These are phyloP conservation scores for Geopemphigus sp. DNA, from an alignment of 1,140 invertebrate genomes.

Conservation along the genomic window DNA sequence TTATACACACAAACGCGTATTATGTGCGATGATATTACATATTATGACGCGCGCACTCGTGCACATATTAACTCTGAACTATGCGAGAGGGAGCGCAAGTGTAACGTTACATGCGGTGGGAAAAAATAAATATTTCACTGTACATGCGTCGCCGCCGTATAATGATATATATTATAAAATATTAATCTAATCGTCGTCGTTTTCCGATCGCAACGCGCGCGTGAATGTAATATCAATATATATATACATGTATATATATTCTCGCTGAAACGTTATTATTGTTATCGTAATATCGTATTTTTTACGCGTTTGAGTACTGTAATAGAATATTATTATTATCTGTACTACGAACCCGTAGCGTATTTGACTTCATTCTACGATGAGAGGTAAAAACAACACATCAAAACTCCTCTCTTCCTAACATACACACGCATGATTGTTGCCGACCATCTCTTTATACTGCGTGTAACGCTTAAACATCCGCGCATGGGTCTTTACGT, in stretches of 20 bases:
- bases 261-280: not conserved
- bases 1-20: not conserved
- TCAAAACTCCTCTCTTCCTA: too few species aligned
- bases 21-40: constrained; percentile 1
- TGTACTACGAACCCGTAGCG: too few species aligned
- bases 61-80: not conserved
- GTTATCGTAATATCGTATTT: not conserved
- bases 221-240: not conserved
- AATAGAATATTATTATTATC: not conserved
- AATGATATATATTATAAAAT: not conserved
- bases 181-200: constrained; percentile 11
- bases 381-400: too few species aligned
- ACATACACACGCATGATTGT: too few species aligned
- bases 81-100: constrained; percentile 24
- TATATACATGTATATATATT: too few species aligned
- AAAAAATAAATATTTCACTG: constrained; percentile 23
- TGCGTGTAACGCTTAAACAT: too few species aligned
- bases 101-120: constrained; percentile 13
- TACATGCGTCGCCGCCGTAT: not conserved
- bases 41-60: too few species aligned
- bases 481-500: too few species aligned
- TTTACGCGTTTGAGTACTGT: not conserved
- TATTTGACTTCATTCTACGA: too few species aligned
- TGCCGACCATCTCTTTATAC: too few species aligned
- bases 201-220: not conserved